These are phyloP conservation scores for Umimayanthus chanpuru DNA, from an alignment of 92 coral and sea anemone species.

Conservation along the genomic window DNA sequence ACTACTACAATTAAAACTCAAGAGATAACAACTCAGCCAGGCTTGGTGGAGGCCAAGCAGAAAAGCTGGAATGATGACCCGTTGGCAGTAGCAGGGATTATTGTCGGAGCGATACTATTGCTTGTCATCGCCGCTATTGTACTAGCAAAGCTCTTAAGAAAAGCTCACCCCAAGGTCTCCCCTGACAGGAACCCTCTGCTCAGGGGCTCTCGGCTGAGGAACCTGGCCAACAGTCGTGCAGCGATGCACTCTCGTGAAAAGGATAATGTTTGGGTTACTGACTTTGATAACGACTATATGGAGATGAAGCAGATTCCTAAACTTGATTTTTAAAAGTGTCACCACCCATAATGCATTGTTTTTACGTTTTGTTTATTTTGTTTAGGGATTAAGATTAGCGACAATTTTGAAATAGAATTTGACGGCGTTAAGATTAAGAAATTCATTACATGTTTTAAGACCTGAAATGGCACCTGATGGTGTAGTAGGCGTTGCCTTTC, in stretches of 20 bases:
- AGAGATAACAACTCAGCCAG: neutral
- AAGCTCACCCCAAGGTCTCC: neutral
- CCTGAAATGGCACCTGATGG: too few species aligned
- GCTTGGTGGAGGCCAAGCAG: neutral
- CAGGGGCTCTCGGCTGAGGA: slow-evolving; percentile 6
- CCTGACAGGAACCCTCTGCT: slow-evolving; percentile 18
- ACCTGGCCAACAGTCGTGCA: slow-evolving; percentile 15
- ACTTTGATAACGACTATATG: neutral
- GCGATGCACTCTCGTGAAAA: slow-evolving; percentile 17
- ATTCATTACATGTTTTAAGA: too few species aligned
- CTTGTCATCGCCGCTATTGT: neutral
- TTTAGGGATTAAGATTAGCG: too few species aligned
- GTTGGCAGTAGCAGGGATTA: neutral
- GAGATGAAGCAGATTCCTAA: slow-evolving; percentile 31
- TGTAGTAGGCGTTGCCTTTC: too few species aligned
- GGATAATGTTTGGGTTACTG: slow-evolving; percentile 13
- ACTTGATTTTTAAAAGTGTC: slow-evolving; percentile 24
- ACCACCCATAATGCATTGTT: too few species aligned
- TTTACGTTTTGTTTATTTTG: too few species aligned
- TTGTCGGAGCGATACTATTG: neutral
- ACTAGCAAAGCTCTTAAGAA: neutral
- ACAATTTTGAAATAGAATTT: too few species aligned
- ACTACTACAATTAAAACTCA: neutral
- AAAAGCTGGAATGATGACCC: slow-evolving; percentile 1
- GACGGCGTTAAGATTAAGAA: too few species aligned